Evolutionary conservation across 2,797 vertebrate species (phyloP).

Genomic region (Leucoraja ocellata): DNA sequence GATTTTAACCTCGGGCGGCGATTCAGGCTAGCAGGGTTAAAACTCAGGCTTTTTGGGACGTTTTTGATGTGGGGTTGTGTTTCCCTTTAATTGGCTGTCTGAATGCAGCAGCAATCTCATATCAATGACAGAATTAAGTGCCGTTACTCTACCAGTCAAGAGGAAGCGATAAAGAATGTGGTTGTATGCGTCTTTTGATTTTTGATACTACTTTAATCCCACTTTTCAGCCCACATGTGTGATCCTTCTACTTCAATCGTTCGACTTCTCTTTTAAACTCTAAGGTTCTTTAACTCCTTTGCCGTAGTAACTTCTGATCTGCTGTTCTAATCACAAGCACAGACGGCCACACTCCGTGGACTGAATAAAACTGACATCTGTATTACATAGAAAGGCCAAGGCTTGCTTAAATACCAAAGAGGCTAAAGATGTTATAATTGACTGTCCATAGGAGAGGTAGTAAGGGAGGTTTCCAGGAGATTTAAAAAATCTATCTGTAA

Average conservation of each 20-base stretch:
- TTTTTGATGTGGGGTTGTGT: not conserved
- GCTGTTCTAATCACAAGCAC: not conserved
- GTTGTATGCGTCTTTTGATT: not conserved
- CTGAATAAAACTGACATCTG: not conserved
- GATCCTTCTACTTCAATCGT: slow-evolving; percentile 17
- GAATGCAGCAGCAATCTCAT: not conserved
- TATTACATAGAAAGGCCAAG: not conserved
- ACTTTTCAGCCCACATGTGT: not conserved
- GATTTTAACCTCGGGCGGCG: not conserved
- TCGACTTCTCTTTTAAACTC: not conserved
- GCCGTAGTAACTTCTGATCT: not conserved
- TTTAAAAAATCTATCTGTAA: too few relatives aligned
- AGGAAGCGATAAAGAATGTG: slow-evolving; percentile 11
- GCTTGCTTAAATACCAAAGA: not conserved
- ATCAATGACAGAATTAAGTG: slow-evolving; percentile 20
- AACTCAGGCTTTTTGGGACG: not conserved
- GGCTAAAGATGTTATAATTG: not conserved
- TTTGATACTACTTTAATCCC: slow-evolving; percentile 7
- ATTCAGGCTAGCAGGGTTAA: not conserved
- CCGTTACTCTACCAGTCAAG: not conserved
- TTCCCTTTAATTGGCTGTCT: not conserved
- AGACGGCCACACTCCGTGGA: not conserved
- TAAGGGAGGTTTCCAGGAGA: not conserved
- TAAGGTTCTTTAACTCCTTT: not conserved
- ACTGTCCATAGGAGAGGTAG: not conserved